Base-by-base conservation (phyloP, 2,797 vertebrate genomes). In the Sebastolobus alascanus region DNA sequence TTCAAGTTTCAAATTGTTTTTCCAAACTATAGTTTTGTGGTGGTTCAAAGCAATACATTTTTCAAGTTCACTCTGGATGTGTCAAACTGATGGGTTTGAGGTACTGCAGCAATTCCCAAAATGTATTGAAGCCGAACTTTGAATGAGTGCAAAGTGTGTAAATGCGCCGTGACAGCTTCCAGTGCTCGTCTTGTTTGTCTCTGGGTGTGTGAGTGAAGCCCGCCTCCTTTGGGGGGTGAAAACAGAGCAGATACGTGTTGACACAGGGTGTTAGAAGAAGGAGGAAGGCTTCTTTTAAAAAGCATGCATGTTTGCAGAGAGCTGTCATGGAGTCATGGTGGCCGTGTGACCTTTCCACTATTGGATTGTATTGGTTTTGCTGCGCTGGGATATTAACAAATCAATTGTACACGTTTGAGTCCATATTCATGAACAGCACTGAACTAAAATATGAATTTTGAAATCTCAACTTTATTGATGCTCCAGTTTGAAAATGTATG, bases 241-340 rank as follows among this genome's bases (percentile, higher is more conserved):
- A 74, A 75, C 79, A 88, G 65, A 91, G 38, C 33, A 82, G 86
- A 90, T 88, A 75, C 79, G 85, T 85, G 86, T 91, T 91, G 92
- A 89, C 89, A 88, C 70, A 70, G 77, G 52, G 86, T 84, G 85
- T 87, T 84, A 68, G 77, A 86, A 70, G 75, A 86, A 25, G 31
- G 68, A 75, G 71, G 50, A n/a, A 50, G n/a, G 68, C 40, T 69
- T 75, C 73, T 84, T 71, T 22, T 43, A 74, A 81, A 73, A 79
- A 87, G 25, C 54, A 50, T 43, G n/a, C 64, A 64, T 82, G 75
- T 86, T 88, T 87, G 46, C 37, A 35, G 43, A 74, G 80, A 13
- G 58, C 55, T 5, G 11, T 73, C 65, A 74, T 55, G 33, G 43
- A 59, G 14, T 82, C 58, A 40, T 61, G 35, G 50, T 68, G 58